Conservation (phyloP, 2,888 invertebrate genomes). For the Plebejus anna region DNA sequence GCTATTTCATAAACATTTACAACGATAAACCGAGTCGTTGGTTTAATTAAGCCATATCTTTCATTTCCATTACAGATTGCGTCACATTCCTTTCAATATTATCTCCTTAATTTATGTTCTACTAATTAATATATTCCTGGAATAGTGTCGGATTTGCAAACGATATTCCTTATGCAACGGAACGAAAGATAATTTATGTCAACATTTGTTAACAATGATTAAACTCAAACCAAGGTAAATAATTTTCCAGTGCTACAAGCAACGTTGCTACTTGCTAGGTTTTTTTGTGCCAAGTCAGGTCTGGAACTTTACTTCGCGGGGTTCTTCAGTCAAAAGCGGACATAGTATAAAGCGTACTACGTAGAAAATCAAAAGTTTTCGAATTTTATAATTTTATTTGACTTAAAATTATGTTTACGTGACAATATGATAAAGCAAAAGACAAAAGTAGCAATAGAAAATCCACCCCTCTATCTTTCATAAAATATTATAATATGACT, state of each 20-base stretch:
- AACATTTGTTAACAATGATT: neutral
- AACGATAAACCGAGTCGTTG: conserved; percentile 11
- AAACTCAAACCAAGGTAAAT: neutral
- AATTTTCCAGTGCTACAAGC: neutral
- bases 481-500: too few species aligned
- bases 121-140: conserved; percentile 27
- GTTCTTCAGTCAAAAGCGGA: too few species aligned
- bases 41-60: conserved; percentile 25
- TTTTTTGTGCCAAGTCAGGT: too few species aligned
- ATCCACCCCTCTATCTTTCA: too few species aligned
- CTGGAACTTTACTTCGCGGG: too few species aligned
- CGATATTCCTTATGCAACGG: conserved; percentile 1
- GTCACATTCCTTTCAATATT: conserved; percentile 26
- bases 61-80: conserved; percentile 26
- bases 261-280: too few species aligned
- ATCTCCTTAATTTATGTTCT: conserved; percentile 22
- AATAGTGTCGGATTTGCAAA: neutral
- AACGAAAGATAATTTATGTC: neutral
- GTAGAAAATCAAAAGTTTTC: too few species aligned
- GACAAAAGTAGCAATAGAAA: too few species aligned
- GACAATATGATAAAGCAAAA: too few species aligned
- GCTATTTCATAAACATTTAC: conserved; percentile 14
- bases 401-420: too few species aligned
- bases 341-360: too few species aligned
- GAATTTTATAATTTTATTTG: too few species aligned